Conservation (phyloP, 2,797 vertebrate genomes). For the Dendrocincla fuliginosa region DNA sequence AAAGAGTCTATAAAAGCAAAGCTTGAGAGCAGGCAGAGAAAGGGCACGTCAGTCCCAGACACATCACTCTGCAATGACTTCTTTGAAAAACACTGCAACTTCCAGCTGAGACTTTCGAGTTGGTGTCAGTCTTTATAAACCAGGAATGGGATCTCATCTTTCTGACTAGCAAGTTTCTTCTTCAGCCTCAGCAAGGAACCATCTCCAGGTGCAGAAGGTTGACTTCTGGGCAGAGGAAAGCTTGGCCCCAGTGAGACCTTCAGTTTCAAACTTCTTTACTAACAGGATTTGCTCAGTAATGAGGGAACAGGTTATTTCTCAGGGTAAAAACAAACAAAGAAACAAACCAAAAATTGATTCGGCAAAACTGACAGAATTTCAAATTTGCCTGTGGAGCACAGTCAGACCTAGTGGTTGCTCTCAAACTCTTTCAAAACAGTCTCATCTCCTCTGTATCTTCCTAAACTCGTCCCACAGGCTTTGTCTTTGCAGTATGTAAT, state of each 20-base stretch:
- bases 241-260: background rate
- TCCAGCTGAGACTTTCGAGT: background rate
- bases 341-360: background rate
- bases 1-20: background rate
- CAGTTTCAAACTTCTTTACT: background rate
- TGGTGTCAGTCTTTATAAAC: background rate
- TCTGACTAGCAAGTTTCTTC: background rate
- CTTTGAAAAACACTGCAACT: background rate
- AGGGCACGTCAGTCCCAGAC: background rate
- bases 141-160: background rate
- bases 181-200: background rate
- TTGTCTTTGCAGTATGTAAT: background rate
- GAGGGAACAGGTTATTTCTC: background rate
- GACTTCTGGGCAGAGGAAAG: background rate
- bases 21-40: background rate
- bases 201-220: background rate
- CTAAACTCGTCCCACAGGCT: background rate
- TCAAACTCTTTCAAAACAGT: background rate
- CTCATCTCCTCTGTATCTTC: background rate
- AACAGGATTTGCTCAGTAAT: background rate
- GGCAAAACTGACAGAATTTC: background rate
- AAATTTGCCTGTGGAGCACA: background rate
- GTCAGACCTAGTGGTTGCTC: background rate
- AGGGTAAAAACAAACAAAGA: background rate
- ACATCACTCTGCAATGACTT: fast-evolving